Base-by-base conservation (phyloP, 2,113 vertebrate genomes). In the Nerophis ophidion region DNA sequence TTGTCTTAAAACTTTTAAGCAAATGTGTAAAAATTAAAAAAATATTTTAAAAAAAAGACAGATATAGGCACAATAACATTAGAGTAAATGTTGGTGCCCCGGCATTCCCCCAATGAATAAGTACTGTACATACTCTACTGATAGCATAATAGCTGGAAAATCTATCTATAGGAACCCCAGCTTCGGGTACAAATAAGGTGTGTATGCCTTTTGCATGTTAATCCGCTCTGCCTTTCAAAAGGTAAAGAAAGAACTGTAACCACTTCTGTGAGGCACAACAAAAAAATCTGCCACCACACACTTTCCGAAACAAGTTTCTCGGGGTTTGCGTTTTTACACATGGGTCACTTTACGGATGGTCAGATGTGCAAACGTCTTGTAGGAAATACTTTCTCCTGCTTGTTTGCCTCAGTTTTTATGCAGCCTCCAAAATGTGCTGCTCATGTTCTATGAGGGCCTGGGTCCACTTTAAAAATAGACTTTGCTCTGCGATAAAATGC, bases 171-270 rank as follows among this genome's bases (percentile, higher is more conserved):
- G 63, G 70, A 66, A 77, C 56, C 68, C 73, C 60, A 65, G 56
- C 57, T 75, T 57, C 65, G 67, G 75, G 57, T 48, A 71, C 66
- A 74, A 70, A 40, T 54, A 55, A 48, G 74, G 36, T 72, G 63
- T 53, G 49, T 44, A 79, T 71, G 80, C 75, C 48, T 75, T 66
- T 53, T 77, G 83, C 81, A 87, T 87, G 61, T 72, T 72, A 85
- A 87, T 84, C 65, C 15, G 12, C 59, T 52, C 61, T 56, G 8
- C 78, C 59, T 87, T 84, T 82, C 78, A 78, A 61, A 66, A 67
- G 68, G 65, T 71, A 73, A 83, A 71, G 66, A 55, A 47, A 71
- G 78, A 75, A 80, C 72, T 36, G 71, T 70, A 73, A 59, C 17
- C 36, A 56, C 26, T 26, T 26, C 4, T 26, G n/a, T 56, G 48